These are phyloP conservation scores for Echinometra lucunter DNA, from an alignment of 53 echinoderm and acorn worm species.

Conservation along the genomic window DNA sequence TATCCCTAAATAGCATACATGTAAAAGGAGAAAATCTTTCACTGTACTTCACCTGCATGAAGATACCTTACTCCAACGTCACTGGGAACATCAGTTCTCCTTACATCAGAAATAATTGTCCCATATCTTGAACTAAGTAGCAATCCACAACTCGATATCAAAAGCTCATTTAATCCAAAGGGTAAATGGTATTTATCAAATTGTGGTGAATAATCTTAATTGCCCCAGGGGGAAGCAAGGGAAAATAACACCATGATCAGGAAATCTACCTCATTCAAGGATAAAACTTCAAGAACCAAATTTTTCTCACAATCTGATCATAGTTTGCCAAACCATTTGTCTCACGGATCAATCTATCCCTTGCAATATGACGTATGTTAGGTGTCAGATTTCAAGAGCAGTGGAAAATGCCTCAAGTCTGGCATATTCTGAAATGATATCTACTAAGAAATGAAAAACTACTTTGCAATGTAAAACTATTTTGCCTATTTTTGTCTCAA, in stretches of 20 bases:
- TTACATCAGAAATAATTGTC: neutral
- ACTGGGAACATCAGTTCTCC: neutral
- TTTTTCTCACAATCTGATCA: neutral
- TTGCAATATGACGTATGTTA: conserved; percentile 33
- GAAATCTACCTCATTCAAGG: neutral
- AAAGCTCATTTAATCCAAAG: conserved; percentile 4
- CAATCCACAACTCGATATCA: neutral
- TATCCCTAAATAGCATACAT: neutral
- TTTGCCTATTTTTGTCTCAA: conserved; percentile 11
- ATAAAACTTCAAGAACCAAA: neutral
- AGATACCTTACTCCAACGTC: neutral
- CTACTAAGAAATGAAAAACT: neutral
- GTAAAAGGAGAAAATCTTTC: neutral
- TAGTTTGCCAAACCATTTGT: neutral
- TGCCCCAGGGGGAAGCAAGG: neutral
- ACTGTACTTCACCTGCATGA: neutral
- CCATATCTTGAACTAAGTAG: neutral
- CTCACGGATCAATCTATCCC: neutral
- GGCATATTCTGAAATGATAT: conserved; percentile 49
- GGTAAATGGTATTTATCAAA: neutral
- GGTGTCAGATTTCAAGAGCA: conserved; percentile 15
- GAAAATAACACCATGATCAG: neutral
- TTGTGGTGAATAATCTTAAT: neutral
- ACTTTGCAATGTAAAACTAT: conserved; percentile 2
- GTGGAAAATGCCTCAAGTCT: neutral